Base-by-base conservation (phyloP, 2,888 invertebrate species). In the Odontocolon sp. region DNA sequence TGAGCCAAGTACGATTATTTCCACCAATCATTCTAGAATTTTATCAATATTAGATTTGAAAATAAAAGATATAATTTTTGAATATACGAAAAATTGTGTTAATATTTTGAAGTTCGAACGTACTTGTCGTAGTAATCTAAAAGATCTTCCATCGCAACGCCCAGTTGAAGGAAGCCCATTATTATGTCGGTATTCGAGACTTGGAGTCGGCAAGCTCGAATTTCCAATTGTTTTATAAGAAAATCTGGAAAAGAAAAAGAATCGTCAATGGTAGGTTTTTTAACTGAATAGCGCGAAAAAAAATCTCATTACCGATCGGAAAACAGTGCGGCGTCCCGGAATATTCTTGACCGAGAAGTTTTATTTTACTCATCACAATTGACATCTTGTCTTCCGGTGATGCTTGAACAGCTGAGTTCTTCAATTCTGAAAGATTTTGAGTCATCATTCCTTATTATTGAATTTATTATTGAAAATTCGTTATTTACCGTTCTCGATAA, bases 1-100 rank as follows among this genome's bases (percentile, higher is more conserved):
- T 94, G 73, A 95, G 93, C 97, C 98, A 98, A 83, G 95, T 94
- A 66, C 95, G 94, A 90, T 97, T 97, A 91, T 96, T 95, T 87
- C 94, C 94, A 80, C 95, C 94, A 87, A 94, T 94, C 92, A 95
- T 91, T 87, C 95, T 95, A 79, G 52, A 90, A 89, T 81, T 57
- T 57, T 9, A 75, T 40, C 57, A 14, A 45, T 5, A 33, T 31
- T 31, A 9, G 1, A 38, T 57, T 8, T 2, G 5, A 50, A 61
- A 36, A 6, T 23, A 16, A 9, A 14, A 38, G 21, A 9, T 14
- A 8, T 8, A 8, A 23, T 28, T 33, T 78, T 84, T 82, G 69
- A n/a, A 81, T 80, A 73, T 73, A 45, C 31, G 70, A 70, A 74
- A 56, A 52, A 36, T 38, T 28, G 31, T 11, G 28, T 18, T 14